Conservation (phyloP, 1,140 invertebrate species). For the Steinernema feltiae region DNA sequence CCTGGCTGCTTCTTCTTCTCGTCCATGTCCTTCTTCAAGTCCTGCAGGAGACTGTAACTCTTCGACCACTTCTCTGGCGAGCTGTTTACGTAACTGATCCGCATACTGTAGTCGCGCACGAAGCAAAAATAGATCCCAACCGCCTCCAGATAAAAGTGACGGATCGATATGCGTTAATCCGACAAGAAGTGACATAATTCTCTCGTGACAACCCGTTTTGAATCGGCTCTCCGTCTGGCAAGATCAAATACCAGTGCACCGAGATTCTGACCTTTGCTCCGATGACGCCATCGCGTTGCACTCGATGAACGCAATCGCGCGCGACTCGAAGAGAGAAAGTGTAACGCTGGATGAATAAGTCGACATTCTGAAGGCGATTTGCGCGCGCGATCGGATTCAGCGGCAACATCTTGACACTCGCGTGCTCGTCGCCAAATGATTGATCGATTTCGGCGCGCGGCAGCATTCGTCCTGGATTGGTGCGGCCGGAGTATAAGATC, state of each 20-base stretch:
- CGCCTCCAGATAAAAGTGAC: too few relatives aligned
- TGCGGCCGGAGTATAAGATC: background rate
- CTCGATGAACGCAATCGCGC: background rate
- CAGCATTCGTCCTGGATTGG: background rate
- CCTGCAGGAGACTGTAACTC: too few relatives aligned
- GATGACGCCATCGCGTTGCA: background rate
- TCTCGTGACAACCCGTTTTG: too few relatives aligned
- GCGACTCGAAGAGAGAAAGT: background rate
- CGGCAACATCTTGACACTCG: conserved; percentile 10
- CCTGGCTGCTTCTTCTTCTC: too few relatives aligned
- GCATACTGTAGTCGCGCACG: too few relatives aligned
- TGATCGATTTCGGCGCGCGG: background rate
- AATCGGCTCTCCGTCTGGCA: too few relatives aligned
- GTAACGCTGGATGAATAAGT: background rate
- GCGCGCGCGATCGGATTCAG: background rate
- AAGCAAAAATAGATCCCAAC: too few relatives aligned
- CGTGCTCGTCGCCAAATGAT: background rate
- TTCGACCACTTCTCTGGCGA: conserved; percentile 29
- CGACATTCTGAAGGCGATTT: background rate
- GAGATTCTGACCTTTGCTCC: conserved; percentile 1
- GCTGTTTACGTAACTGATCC: background rate
- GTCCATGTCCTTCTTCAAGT: too few relatives aligned
- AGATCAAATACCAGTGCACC: too few relatives aligned
- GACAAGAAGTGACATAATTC: too few relatives aligned
- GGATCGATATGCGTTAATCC: too few relatives aligned